Conservation (phyloP, 2,113 vertebrate genomes). For the Rhipidura dahli region DNA sequence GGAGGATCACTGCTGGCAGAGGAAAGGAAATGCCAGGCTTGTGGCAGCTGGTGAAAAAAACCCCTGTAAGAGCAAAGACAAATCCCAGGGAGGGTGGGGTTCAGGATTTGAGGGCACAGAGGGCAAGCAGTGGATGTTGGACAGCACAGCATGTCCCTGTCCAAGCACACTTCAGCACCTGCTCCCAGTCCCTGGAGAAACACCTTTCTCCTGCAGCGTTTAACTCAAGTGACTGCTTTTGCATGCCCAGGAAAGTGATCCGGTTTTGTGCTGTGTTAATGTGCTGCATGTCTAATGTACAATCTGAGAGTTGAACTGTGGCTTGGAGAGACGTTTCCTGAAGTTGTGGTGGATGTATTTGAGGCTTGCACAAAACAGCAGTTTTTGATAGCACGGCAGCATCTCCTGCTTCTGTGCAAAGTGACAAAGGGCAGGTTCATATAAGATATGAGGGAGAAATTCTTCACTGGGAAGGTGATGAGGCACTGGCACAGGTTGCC, state of each 20-base stretch:
- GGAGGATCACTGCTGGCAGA: not conserved
- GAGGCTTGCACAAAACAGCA: not conserved
- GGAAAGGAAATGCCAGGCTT: not conserved
- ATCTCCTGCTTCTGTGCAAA: not conserved
- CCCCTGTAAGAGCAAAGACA: not conserved
- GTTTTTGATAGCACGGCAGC: not conserved
- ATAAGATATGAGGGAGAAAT: not conserved
- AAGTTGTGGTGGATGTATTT: not conserved
- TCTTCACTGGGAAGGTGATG: not conserved
- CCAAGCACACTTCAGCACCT: accelerated
- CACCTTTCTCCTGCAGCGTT: not conserved
- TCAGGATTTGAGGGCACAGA: not conserved
- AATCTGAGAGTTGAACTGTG: not conserved
- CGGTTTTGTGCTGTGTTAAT: not conserved
- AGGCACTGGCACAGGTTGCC: not conserved
- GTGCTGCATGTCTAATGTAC: not conserved
- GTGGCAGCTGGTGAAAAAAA: not conserved
- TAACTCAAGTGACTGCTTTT: not conserved
- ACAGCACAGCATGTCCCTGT: not conserved
- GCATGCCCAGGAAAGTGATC: not conserved
- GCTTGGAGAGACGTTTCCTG: not conserved
- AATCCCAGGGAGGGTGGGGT: not conserved
- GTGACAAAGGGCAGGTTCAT: not conserved
- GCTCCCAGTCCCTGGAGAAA: not conserved
- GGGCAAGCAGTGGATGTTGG: not conserved